Conservation (phyloP, 2,113 vertebrate genomes). For the Donacobius atricapilla region DNA sequence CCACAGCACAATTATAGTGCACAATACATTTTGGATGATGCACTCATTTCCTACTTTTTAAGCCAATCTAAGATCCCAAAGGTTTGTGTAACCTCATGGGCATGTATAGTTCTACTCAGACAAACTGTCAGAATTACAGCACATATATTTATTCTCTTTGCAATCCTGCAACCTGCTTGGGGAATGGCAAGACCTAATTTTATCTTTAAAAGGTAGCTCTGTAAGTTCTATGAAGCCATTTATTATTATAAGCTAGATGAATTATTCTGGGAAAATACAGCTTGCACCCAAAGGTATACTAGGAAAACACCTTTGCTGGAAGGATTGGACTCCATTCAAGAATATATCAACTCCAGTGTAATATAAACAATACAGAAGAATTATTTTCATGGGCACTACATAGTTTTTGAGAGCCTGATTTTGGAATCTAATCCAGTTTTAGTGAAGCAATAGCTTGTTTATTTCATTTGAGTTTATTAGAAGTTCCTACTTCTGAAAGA, state of each 20-base stretch:
- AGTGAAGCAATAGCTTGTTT: neutral
- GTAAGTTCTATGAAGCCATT: neutral
- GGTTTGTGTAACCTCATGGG: neutral
- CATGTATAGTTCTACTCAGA: neutral
- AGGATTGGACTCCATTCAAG: neutral
- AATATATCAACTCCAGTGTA: neutral
- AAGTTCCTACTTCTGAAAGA: neutral
- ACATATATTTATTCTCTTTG: neutral
- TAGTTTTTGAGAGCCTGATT: neutral
- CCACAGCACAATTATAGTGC: neutral
- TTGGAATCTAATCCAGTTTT: neutral
- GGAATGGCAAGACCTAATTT: neutral
- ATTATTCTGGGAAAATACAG: neutral
- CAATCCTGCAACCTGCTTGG: neutral
- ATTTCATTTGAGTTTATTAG: neutral
- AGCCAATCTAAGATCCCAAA: conserved; percentile 37
- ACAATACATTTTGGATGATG: neutral
- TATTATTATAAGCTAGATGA: neutral
- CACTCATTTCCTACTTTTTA: conserved; percentile 39
- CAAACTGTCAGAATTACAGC: neutral
- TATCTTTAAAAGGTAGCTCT: neutral
- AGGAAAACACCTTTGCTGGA: neutral
- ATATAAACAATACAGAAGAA: neutral
- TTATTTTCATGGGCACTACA: neutral
- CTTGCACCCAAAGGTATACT: neutral